Evolutionary conservation across 2,113 vertebrate genomes (phyloP), one percentile per base, ranked within the genome.

Genomic region (Loxodonta africana): DNA sequence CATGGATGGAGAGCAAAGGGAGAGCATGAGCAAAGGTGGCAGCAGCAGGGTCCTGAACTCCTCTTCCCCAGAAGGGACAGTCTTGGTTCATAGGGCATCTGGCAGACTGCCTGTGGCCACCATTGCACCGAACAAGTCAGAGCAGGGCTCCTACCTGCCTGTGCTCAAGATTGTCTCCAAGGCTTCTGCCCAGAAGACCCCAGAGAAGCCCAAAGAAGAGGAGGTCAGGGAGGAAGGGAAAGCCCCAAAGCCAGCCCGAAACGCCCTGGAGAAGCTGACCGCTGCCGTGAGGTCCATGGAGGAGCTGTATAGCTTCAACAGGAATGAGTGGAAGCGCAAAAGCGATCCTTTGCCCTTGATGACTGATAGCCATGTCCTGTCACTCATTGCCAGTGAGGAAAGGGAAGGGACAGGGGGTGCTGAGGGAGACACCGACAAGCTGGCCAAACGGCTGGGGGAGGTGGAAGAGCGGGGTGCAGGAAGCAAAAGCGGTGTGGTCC

Each of bases 261-360:
- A 96, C 11, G 99, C 99, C 1, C 97, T 99, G 95, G 98, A 99
- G 95, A 99, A 99, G 98, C 98, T 99, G 63, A 99, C 99, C 14
- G 99, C 99, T 0, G 99, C 99, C 0, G 99, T 99, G 86, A 99
- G 99, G 87, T 99, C 99, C 67, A 99, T 99, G 99, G 99, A 99
- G 82, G 99, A 99, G 91, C 98, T 99, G 0, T 99, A 99, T 57
- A 99, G 99, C 25, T 99, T 99, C 97, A 98, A 99, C 77, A 99
- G 98, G 62, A 99, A 99, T 0, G 99, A 99, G 87, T 99, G 99
- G 99, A 99, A 99, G 82, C 99, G 99, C 94, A 99, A 99, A 95
- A 99, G 98, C 0, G 98, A 99, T 74, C 98, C 99, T 0, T 95
- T 97, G 82, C 98, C 97, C 1, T 95, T 99, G 90, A 98, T 99